A percentile compares a stretch with the other conserved stretches of the same genome.
Conservation (phyloP, 2,797 vertebrate species). For the Odontamblyopus rebecca region DNA sequence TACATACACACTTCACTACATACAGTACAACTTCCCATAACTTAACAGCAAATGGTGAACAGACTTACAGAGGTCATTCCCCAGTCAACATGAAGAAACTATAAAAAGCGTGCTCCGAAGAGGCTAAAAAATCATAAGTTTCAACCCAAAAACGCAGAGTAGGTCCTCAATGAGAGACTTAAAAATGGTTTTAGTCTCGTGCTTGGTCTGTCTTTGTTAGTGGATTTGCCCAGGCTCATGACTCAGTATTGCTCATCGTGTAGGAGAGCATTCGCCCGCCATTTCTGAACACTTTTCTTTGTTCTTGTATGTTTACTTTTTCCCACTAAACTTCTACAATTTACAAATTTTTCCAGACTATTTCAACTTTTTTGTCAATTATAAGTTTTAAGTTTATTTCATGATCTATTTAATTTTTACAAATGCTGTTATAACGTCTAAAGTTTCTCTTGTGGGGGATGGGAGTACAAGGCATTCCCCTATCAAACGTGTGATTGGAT, state of each 20-base stretch:
- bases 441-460: conserved; percentile 45
- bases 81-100: conserved; percentile 53
- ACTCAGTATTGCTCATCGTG: conserved; percentile 82
- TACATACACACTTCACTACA: background rate
- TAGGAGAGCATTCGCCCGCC: conserved; percentile 72
- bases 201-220: conserved; percentile 64
- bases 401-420: background rate
- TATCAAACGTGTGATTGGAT: conserved; percentile 35
- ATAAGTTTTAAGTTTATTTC: conserved; percentile 17
- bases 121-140: conserved; percentile 29
- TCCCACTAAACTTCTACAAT: conserved; percentile 25
- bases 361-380: conserved; percentile 20
- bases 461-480: conserved; percentile 37
- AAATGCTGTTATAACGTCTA: background rate
- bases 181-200: conserved; percentile 62
- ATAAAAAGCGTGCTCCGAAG: conserved; percentile 48
- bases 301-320: conserved; percentile 55
- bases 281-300: conserved; percentile 74
- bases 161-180: conserved; percentile 53
- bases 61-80: conserved; percentile 49
- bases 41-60: conserved; percentile 34
- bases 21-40: background rate
- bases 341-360: background rate
- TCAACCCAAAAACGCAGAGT: conserved; percentile 35
- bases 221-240: conserved; percentile 71